Evolutionary conservation across 1,140 invertebrate species (phyloP).

Genomic region (Orius laevigatus): DNA sequence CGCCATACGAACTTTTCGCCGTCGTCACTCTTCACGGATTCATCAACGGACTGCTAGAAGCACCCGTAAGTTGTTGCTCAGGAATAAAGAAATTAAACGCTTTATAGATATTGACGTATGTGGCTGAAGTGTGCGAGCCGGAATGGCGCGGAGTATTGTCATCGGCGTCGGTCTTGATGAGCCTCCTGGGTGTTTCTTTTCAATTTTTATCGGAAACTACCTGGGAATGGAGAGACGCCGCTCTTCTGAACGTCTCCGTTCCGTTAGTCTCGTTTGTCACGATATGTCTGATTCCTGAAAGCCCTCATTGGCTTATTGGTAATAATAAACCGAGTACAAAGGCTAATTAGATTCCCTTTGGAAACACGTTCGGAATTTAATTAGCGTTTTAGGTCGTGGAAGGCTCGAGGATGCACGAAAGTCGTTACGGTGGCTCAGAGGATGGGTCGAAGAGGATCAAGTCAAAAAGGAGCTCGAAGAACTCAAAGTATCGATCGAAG

Average conservation of each 20-base stretch:
- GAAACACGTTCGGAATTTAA: neutral
- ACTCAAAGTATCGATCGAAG: slow-evolving; percentile 21
- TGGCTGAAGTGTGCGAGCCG: slow-evolving; percentile 62
- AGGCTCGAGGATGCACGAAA: slow-evolving; percentile 28
- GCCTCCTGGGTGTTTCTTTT: slow-evolving; percentile 52
- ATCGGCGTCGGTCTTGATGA: slow-evolving; percentile 50
- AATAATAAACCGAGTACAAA: slow-evolving; percentile 11
- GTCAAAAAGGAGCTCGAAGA: slow-evolving; percentile 37
- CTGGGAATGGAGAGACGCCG: slow-evolving; percentile 50
- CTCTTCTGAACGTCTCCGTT: slow-evolving; percentile 44
- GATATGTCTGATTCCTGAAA: slow-evolving; percentile 55
- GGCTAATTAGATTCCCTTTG: neutral
- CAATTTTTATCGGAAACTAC: slow-evolving; percentile 41
- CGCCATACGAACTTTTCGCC: slow-evolving; percentile 40
- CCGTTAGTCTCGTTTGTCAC: slow-evolving; percentile 45
- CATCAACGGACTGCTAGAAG: slow-evolving; percentile 53
- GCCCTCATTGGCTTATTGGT: slow-evolving; percentile 52
- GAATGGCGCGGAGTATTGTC: slow-evolving; percentile 54
- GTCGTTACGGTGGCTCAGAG: slow-evolving; percentile 43
- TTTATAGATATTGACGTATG: slow-evolving; percentile 53
- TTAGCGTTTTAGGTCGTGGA: slow-evolving; percentile 22
- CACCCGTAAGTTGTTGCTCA: slow-evolving; percentile 37
- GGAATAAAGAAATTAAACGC: neutral
- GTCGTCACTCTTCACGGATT: slow-evolving; percentile 47
- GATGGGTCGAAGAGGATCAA: slow-evolving; percentile 34